phyloP scores from a whole-genome alignment of 2,113 vertebrate genomes.

The Prietella phreatophila region DNA sequence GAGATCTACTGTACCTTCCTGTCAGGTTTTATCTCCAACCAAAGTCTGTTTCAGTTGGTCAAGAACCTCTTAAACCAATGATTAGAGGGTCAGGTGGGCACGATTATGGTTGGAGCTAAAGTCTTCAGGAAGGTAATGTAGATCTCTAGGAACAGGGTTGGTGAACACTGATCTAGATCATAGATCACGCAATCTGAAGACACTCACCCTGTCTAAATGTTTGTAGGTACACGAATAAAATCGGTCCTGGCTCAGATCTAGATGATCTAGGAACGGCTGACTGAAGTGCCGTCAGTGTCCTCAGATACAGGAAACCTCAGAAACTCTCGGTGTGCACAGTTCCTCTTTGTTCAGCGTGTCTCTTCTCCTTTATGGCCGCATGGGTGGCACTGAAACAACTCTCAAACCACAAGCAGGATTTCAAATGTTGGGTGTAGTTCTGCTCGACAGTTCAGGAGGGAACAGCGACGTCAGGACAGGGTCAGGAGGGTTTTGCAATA shows the following conservation, averaged over 20 bases:
- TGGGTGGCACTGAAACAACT: slow-evolving; percentile 24
- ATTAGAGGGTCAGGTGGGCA: too few species aligned
- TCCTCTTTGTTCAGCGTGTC: slow-evolving; percentile 21
- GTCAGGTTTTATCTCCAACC: background rate
- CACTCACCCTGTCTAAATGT: background rate
- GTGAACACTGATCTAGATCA: too few species aligned
- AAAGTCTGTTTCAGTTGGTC: too few species aligned
- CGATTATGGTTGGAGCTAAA: too few species aligned
- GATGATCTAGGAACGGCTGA: background rate
- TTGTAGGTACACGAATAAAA: background rate
- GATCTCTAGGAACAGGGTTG: too few species aligned
- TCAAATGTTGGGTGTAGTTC: slow-evolving; percentile 11
- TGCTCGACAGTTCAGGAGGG: background rate
- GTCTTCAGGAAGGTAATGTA: too few species aligned
- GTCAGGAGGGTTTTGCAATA: slow-evolving; percentile 12
- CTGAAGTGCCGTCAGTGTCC: background rate
- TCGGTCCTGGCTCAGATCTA: background rate
- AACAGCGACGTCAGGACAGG: background rate
- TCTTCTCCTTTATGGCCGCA: slow-evolving; percentile 34
- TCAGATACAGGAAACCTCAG: slow-evolving; percentile 12
- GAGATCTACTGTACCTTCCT: too few species aligned
- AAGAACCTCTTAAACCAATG: too few species aligned
- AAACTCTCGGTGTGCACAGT: slow-evolving; percentile 26
- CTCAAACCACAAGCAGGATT: slow-evolving; percentile 29
- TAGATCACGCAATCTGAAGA: too few species aligned